These are phyloP conservation scores for Agrilus planipennis DNA, from an alignment of 1,140 invertebrate species.

Conservation along the genomic window DNA sequence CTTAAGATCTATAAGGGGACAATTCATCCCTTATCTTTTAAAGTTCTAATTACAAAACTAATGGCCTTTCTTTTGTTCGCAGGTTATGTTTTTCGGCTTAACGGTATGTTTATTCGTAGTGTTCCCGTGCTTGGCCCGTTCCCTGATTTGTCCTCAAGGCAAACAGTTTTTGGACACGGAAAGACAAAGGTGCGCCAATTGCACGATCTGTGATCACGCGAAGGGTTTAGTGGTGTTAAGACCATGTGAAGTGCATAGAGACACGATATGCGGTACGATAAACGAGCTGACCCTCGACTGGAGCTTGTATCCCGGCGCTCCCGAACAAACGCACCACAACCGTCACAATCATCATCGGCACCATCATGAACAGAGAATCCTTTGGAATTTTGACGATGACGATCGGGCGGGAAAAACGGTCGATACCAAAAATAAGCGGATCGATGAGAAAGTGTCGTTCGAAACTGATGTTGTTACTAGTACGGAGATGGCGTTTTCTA, in stretches of 20 bases:
- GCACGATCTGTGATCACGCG: constrained; percentile 45
- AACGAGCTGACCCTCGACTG: constrained; percentile 35
- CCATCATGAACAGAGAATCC: constrained; percentile 14
- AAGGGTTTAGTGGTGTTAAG: constrained; percentile 41
- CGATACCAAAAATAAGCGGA: constrained; percentile 1
- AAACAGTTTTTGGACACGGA: constrained; percentile 40
- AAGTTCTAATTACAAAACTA: no score
- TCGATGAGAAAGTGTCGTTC: constrained; percentile 2
- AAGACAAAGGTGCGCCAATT: constrained; percentile 43
- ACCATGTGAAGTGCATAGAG: constrained; percentile 49
- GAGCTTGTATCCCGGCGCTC: constrained; percentile 5
- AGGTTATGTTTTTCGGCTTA: no score
- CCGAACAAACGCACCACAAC: constrained; percentile 21
- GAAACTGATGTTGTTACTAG: constrained; percentile 17
- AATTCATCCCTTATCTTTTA: no score
- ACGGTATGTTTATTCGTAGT: no score
- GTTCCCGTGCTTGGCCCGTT: no score
- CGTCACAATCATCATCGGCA: constrained; percentile 25
- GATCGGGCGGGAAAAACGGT: neutral
- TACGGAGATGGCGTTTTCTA: constrained; percentile 28
- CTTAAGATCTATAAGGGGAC: no score
- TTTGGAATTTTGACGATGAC: constrained; percentile 2
- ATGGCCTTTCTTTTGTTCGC: no score
- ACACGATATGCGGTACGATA: constrained; percentile 50
- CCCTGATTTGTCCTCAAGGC: constrained; percentile 24